These are phyloP conservation scores for Phalacrocorax pelagicus DNA, from an alignment of 2,113 vertebrate genomes.

Conservation along the genomic window DNA sequence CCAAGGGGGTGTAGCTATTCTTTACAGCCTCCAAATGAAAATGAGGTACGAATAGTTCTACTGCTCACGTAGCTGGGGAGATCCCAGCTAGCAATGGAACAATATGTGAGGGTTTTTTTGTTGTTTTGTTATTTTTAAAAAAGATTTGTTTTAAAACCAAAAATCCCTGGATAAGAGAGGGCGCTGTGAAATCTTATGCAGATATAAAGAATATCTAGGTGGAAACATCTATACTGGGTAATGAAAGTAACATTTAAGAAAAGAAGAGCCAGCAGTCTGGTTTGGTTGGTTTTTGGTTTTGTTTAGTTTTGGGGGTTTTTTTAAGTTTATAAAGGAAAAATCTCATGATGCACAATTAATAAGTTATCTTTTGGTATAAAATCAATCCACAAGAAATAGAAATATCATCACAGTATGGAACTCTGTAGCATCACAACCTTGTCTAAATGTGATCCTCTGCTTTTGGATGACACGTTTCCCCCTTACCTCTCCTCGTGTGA, in stretches of 20 bases:
- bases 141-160: too few species aligned
- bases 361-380: neutral
- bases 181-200: neutral
- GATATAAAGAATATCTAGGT: neutral
- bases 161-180: neutral
- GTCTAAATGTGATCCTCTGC: neutral
- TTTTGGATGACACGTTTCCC: neutral
- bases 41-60: neutral
- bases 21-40: neutral
- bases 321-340: neutral
- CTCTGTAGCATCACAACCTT: neutral
- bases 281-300: too few species aligned
- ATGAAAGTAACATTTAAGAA: neutral
- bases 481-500: neutral
- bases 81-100: neutral
- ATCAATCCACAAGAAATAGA: neutral
- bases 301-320: too few species aligned
- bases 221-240: neutral
- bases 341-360: too few species aligned
- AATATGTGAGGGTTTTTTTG: too few species aligned
- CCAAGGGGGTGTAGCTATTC: neutral
- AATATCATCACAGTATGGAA: neutral
- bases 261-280: neutral
- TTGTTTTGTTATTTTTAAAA: too few species aligned
- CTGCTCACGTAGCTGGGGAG: neutral